phyloP scores from a whole-genome alignment of 2,113 vertebrate species.

The Amazona guildingii region DNA sequence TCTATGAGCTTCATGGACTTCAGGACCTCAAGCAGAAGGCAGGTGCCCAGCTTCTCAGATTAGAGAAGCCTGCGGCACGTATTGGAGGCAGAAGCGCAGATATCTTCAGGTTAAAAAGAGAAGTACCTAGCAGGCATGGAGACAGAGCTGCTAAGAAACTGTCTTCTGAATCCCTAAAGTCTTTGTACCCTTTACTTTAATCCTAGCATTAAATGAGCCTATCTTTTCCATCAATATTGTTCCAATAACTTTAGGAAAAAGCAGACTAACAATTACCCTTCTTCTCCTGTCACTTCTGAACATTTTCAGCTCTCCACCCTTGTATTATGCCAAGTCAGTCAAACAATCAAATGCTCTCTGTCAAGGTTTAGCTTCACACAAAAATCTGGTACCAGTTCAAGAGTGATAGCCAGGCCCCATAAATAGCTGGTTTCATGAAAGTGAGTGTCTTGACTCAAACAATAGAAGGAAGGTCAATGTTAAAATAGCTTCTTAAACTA shows the following conservation, averaged over 20 bases:
- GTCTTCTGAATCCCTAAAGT: background rate
- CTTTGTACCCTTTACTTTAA: background rate
- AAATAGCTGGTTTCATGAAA: constrained; percentile 62
- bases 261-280: background rate
- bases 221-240: background rate
- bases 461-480: constrained; percentile 66
- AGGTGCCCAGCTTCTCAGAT: background rate
- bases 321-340: constrained; percentile 22
- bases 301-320: constrained; percentile 5
- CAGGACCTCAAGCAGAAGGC: background rate
- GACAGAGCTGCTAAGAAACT: background rate
- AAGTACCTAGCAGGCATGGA: background rate
- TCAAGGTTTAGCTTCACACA: constrained; percentile 34
- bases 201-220: background rate
- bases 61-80: rapidly evolving
- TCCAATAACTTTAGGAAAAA: background rate
- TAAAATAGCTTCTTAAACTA: constrained; percentile 32
- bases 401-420: constrained; percentile 32
- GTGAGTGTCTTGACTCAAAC: constrained; percentile 59
- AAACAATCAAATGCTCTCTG: constrained; percentile 52
- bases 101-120: background rate
- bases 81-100: background rate
- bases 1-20: background rate
- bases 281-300: constrained; percentile 14
- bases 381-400: constrained; percentile 34